Conservation (phyloP, 2,888 invertebrate genomes). For the Volucella inflata region DNA sequence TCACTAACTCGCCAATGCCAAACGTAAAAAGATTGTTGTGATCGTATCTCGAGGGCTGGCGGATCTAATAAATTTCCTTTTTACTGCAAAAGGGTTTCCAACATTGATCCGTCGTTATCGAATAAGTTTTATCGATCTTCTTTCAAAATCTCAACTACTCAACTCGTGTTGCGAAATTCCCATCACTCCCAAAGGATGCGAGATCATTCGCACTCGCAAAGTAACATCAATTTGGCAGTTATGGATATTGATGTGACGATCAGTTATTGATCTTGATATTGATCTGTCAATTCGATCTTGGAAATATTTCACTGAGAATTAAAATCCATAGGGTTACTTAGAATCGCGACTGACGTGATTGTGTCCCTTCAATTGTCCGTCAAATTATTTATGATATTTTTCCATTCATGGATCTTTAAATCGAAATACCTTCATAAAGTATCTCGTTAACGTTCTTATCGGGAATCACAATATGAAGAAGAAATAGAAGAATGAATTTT, state of each 20-base stretch:
- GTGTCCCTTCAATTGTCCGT: conserved; percentile 14
- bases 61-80: conserved; percentile 47
- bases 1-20: not conserved
- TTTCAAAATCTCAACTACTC: conserved; percentile 18
- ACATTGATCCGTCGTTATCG: conserved; percentile 35
- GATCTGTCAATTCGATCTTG: conserved; percentile 26
- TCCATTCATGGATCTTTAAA: conserved; percentile 28
- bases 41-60: conserved; percentile 46
- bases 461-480: conserved; percentile 4
- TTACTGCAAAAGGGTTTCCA: conserved; percentile 40
- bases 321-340: conserved; percentile 1
- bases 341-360: conserved; percentile 1
- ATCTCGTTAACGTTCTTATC: conserved; percentile 13
- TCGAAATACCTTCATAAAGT: conserved; percentile 27
- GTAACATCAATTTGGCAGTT: conserved; percentile 37
- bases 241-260: conserved; percentile 41
- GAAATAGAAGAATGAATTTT: not conserved
- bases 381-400: conserved; percentile 48
- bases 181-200: conserved; percentile 22
- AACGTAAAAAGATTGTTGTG: conserved; percentile 40
- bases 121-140: conserved; percentile 2
- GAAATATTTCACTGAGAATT: conserved; percentile 13
- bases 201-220: not conserved
- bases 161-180: conserved; percentile 17
- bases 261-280: conserved; percentile 1